Base-by-base conservation (phyloP, 2,797 vertebrate genomes). In the Enteromius fasciolatus region DNA sequence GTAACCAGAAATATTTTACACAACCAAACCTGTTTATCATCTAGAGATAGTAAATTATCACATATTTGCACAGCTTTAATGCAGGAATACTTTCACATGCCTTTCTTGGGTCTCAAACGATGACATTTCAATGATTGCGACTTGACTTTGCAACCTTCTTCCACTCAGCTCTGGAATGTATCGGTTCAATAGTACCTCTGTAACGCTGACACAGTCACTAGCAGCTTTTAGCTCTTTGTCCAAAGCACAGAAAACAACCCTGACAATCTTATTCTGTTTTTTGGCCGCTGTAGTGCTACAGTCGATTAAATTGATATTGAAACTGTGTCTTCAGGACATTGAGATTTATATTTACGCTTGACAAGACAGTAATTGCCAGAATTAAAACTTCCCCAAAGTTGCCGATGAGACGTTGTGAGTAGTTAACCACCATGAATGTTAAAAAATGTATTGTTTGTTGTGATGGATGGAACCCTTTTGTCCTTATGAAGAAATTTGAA, bases 101-200 rank as follows among this genome's bases (percentile, higher is more conserved):
- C 57, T 75, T 68, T 39, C 9, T 48, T 1, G 8, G 20, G 11
- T 20, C 28, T 28, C 31, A 68, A 64, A 36, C 54, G 28, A n/a
- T 48, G 39, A 17, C 50, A 70, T 76, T 79, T 79, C n/a, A 39
- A 1, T 63, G 52, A 70, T 18, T 11, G 15, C 41, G 10, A 52
- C 61, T 50, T 78, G 73, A 33, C n/a, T 70, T 83, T 63, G 52
- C n/a, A 17, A 61, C 50, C 66, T 18, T 64, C 81, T 61, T 85
- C n/a, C 63, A 74, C 36, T 74, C 48, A 17, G 52, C 11, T 66
- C 73, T 74, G 82, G 80, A 86, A 87, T 75, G 84, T 83, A 84
- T 3, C 31, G 39, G 46, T 54, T 63, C 14, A 36, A 44, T 39
- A 14, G 44, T 50, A 72, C 72, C n/a, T 61, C 20, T 39, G 48